Evolutionary conservation across 2,113 vertebrate genomes (phyloP).

Genomic region (Callopanchax toddi): DNA sequence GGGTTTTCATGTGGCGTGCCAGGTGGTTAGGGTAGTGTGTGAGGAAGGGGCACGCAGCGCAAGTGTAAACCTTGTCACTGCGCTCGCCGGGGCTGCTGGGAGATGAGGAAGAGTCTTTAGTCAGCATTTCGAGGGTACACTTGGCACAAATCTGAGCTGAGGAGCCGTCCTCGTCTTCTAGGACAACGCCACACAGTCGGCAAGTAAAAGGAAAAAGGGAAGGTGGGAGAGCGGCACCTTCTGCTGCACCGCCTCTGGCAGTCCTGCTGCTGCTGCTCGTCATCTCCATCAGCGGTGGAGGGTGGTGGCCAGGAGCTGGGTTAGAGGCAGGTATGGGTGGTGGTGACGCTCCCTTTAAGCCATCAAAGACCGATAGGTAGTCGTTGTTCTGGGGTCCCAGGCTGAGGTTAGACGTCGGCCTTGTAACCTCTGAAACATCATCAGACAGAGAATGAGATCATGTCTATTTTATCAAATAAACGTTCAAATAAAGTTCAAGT

Average conservation of each 20-base stretch:
- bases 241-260: conserved; percentile 36
- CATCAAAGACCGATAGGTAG: conserved; percentile 79
- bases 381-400: conserved; percentile 66
- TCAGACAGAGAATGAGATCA: conserved; percentile 4
- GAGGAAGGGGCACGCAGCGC: conserved; percentile 91
- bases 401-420: conserved; percentile 74
- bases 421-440: conserved; percentile 69
- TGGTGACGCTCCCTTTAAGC: conserved; percentile 72
- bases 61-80: conserved; percentile 90
- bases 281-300: conserved; percentile 41
- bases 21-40: conserved; percentile 98
- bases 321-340: conserved; percentile 51
- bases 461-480: no score
- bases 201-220: conserved; percentile 92
- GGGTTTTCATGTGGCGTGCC: conserved; percentile 97
- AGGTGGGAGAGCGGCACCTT: conserved; percentile 77
- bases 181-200: conserved; percentile 87
- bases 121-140: conserved; percentile 87
- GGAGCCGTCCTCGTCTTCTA: conserved; percentile 90
- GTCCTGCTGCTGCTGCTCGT: conserved; percentile 31
- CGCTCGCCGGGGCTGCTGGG: conserved; percentile 74
- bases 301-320: conserved; percentile 52
- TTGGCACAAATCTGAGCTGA: conserved; percentile 88
- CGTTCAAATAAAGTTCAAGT: no score
- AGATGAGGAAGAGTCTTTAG: conserved; percentile 76